These are phyloP conservation scores for Enteromius viviparus DNA, from an alignment of 2,797 vertebrate genomes.

Conservation along the genomic window DNA sequence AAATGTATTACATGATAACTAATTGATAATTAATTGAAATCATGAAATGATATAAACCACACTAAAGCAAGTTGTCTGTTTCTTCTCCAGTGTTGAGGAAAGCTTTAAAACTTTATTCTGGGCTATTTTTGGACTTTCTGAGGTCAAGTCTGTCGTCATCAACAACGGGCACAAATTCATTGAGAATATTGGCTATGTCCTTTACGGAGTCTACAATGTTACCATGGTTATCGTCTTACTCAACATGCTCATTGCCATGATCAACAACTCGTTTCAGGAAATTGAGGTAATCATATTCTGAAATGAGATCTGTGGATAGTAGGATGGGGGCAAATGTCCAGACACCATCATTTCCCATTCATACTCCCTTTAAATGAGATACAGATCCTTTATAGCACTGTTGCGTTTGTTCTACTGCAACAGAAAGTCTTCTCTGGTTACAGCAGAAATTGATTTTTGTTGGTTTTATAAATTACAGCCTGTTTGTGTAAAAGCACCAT, in stretches of 20 bases:
- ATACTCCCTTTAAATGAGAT: background rate
- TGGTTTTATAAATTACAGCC: background rate
- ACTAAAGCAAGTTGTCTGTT: background rate
- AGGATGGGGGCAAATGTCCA: conserved; percentile 9
- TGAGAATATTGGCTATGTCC: conserved; percentile 88
- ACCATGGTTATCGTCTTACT: conserved; percentile 98
- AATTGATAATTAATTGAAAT: no score
- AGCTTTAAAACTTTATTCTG: conserved; percentile 92
- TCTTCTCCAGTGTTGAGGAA: conserved; percentile 88
- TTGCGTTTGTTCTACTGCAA: background rate
- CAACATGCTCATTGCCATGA: conserved; percentile 99
- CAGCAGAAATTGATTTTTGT: background rate
- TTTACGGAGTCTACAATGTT: conserved; percentile 98
- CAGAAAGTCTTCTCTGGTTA: background rate
- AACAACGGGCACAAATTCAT: conserved; percentile 92
- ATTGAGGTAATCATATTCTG: conserved; percentile 84
- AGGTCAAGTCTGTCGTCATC: conserved; percentile 95
- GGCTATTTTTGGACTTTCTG: conserved; percentile 95
- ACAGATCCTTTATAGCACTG: background rate
- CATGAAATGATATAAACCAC: background rate
- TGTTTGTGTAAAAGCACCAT: conserved; percentile 3
- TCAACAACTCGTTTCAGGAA: conserved; percentile 98
- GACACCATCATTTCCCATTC: background rate
- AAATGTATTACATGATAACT: no score
- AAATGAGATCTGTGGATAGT: conserved; percentile 35